Conservation (phyloP, 2,888 invertebrate species). For the Drosophila antonietae region DNA sequence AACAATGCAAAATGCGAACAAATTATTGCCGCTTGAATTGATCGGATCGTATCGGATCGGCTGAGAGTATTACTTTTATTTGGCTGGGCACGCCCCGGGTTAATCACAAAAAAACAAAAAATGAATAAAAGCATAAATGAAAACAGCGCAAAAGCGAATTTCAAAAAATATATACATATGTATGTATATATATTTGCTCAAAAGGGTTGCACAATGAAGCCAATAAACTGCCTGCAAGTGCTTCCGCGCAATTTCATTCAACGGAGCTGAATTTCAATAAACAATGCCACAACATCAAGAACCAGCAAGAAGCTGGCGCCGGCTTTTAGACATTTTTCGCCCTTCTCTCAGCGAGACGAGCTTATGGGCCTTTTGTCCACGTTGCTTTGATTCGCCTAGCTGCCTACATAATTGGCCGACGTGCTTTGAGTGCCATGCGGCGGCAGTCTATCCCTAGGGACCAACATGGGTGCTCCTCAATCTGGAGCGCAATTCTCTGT, state of each 20-base stretch:
- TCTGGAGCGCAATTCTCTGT: constrained; percentile 9
- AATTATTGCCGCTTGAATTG: constrained; percentile 75
- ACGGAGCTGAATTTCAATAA: constrained; percentile 48
- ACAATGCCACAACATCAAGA: constrained; percentile 60
- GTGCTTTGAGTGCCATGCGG: constrained; percentile 39
- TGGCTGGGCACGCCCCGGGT: constrained; percentile 51
- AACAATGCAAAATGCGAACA: constrained; percentile 70
- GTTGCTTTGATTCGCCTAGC: constrained; percentile 53
- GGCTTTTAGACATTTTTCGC: constrained; percentile 39
- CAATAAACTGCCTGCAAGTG: constrained; percentile 79
- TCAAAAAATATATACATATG: not conserved
- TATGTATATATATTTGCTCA: constrained; percentile 14
- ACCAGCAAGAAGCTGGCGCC: constrained; percentile 50
- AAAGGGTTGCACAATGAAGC: constrained; percentile 76
- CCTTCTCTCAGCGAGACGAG: not conserved
- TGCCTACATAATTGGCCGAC: constrained; percentile 55
- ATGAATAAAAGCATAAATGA: not conserved
- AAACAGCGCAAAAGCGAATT: constrained; percentile 3
- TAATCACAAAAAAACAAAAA: constrained; percentile 40
- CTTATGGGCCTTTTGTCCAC: constrained; percentile 35
- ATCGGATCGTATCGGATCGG: constrained; percentile 34
- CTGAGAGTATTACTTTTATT: constrained; percentile 34
- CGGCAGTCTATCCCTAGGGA: constrained; percentile 44
- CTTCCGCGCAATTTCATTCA: constrained; percentile 78
- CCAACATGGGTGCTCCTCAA: constrained; percentile 10